Base-by-base conservation (phyloP, 1,140 invertebrate species). In the Cryptotermes secundus region DNA sequence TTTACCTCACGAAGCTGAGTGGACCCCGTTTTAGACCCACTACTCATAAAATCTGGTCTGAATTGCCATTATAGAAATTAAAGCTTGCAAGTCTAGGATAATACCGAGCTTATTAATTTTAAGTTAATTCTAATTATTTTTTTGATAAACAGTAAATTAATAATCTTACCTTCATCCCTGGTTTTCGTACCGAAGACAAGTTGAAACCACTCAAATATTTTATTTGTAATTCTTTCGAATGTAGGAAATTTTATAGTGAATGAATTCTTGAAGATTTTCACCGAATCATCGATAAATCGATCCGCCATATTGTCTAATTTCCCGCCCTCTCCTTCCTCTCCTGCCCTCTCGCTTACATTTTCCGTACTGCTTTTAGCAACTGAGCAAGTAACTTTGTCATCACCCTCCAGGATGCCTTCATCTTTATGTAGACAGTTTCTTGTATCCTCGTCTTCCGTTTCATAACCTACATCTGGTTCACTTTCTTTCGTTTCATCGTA, bases 131-230 rank as follows among this genome's bases (percentile, higher is more conserved):
- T 49, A 19, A 19, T 49, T 19, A 3, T 12, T 42, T 9, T 42
- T 42, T 14, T 12, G 38, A 42, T 42, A 42, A 42, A 42, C 9
- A 59, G 19, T 22, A 24, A 59, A 22, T 22, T 59, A 24, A 24
- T 59, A 26, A 59, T 72, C 59, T 72, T 72, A 72, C 59, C 59
- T 72, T 72, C 59, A n/a, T 72, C 59, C 16, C 59, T 72, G 59
- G 59, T 31, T n/a, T 26, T 31, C 6, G 59, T 26, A 10, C 59
- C 59, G n/a, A 72, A 72, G 7, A 31, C n/a, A 31, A 2, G 31
- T 14, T 72, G 26, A n/a, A n/a, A 31, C 59, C 59, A 72, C 59
- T 72, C 59, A 2, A 1, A 10, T 26, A 72, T 31, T 72, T 72
- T 72, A 12, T 31, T 72, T n/a, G 59, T 72, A 72, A 31, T 2